Evolutionary conservation across 2,113 vertebrate genomes (phyloP), one percentile per base, ranked within the genome.

Genomic region (Calidris pugnax): DNA sequence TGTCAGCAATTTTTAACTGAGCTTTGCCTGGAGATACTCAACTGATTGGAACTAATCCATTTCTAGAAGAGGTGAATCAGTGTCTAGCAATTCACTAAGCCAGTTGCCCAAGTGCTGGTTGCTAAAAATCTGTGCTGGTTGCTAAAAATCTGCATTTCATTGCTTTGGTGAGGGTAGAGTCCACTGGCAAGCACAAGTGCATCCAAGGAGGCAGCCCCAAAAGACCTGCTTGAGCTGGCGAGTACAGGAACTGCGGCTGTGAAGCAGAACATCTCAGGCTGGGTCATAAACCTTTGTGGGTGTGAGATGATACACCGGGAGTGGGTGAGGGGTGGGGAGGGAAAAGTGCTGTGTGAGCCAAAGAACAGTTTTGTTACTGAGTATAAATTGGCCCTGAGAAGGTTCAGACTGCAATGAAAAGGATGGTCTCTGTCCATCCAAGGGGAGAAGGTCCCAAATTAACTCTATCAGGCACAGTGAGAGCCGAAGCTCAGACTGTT

Each of bases 21-120:
- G 86, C 73, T 80, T 63, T 72, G 78, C 83, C 57, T 85, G 66
- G 48, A 90, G 74, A 91, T 90, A 35, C 14, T 82, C 37, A 94
- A 69, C 90, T 50, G 56, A 9, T 85, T 94, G 95, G 93, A 94
- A 85, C 60, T 35, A 78, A 91, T 74, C 83, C 93, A 77, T 68
- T 67, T 96, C 39, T 79, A 90, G 78, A 72, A 92, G 84, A 90
- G 66, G 93, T 93, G 93, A 94, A 94, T 96, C 95, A 93, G 87
- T 90, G 95, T 93, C 95, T 93, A 88, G 59, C 90, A 90, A 96
- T 96, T 74, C 79, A 39, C 75, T 47, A 11, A 95, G 72, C 18
- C 64, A 45, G 12, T 96, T 85, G 59, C 64, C 35, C 59, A 64
- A 90, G 79, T 17, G 27, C 41, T 85, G 20, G 41, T 41, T 66